Base-by-base conservation (phyloP, 2,113 vertebrate genomes). In the Myiozetetes cayanensis region DNA sequence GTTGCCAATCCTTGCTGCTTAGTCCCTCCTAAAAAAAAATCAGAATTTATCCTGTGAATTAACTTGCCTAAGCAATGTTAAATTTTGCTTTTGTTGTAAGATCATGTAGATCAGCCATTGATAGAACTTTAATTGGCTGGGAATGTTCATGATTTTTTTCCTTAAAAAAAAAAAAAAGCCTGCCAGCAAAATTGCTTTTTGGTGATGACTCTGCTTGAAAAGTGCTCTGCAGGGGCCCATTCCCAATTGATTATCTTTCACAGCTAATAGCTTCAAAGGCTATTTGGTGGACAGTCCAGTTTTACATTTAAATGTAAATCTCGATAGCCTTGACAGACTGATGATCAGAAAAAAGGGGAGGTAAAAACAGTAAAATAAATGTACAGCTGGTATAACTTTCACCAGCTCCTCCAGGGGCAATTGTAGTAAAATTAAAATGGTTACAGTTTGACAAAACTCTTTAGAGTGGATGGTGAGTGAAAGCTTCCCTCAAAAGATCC, bases 181-280 rank as follows among this genome's bases (percentile, higher is more conserved):
- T 95, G 92, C 95, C 74, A 86, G 96, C 97, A 93, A 96, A 96
- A 97, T 97, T 97, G 93, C 96, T 94, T 97, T 96, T 92, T 95
- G 97, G 97, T 97, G 97, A 98, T 98, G 97, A 98, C 97, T 98
- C 76, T 79, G 96, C 96, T 98, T 98, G 97, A 98, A 97, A 97
- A 97, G 96, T 97, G 97, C 98, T 97, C 97, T 97, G 96, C 91
- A 65, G 96, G 97, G 98, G 97, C 96, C 96, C 96, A 97, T 98
- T 98, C 96, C 90, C 87, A 89, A 98, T 99, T 97, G 98, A 99
- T 99, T 99, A 98, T 95, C 98, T 98, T 97, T 98, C 98, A 94
- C 84, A 96, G 95, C 98, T 98, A 98, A 98, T 98, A 98, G 98
- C 98, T 97, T 98, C 93, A 83, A 97, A 97, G 97, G 95, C 95